Conservation (phyloP, 92 coral and sea anemone genomes). For the Scolanthus callimorphus region DNA sequence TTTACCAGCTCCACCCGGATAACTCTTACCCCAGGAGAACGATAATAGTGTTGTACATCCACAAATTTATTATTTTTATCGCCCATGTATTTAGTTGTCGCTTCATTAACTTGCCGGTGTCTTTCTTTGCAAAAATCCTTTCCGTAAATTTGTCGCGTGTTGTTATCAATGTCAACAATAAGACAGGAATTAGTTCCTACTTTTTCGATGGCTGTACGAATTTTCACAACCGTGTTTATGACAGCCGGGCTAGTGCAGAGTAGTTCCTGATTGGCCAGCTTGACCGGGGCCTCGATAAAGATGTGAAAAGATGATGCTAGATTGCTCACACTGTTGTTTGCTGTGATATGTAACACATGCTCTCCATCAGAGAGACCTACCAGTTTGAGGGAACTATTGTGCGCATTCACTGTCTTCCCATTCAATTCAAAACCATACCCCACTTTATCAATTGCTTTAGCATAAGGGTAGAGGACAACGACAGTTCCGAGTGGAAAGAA, state of each 20-base stretch:
- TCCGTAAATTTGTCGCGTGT: slow-evolving; percentile 43
- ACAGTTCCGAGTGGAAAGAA: slow-evolving; percentile 44
- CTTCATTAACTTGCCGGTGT: no score
- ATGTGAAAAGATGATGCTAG: slow-evolving; percentile 3
- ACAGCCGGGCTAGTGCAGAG: slow-evolving; percentile 39
- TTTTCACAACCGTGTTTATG: slow-evolving; percentile 23
- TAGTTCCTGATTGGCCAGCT: slow-evolving; percentile 10
- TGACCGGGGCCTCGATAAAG: slow-evolving; percentile 30
- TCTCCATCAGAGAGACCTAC: slow-evolving; percentile 16
- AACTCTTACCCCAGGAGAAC: slow-evolving; percentile 10
- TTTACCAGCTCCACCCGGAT: slow-evolving; percentile 35
- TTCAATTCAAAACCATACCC: no score
- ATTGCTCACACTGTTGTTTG: slow-evolving; percentile 41
- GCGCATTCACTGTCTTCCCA: no score
- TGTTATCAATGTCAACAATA: slow-evolving; percentile 28
- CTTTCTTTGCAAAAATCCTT: slow-evolving; percentile 4
- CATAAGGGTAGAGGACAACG: slow-evolving; percentile 17
- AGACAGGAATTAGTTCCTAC: slow-evolving; percentile 54
- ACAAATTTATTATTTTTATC: slow-evolving; percentile 19
- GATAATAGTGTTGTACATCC: slow-evolving; percentile 21
- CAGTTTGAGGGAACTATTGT: no score
- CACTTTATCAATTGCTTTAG: no score
- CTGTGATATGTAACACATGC: slow-evolving; percentile 21
- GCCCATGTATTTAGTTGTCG: slow-evolving; percentile 2
- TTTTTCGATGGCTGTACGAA: slow-evolving; percentile 19